Evolutionary conservation across 2,888 invertebrate genomes (phyloP).

Genomic region (Cheilosia impressa): DNA sequence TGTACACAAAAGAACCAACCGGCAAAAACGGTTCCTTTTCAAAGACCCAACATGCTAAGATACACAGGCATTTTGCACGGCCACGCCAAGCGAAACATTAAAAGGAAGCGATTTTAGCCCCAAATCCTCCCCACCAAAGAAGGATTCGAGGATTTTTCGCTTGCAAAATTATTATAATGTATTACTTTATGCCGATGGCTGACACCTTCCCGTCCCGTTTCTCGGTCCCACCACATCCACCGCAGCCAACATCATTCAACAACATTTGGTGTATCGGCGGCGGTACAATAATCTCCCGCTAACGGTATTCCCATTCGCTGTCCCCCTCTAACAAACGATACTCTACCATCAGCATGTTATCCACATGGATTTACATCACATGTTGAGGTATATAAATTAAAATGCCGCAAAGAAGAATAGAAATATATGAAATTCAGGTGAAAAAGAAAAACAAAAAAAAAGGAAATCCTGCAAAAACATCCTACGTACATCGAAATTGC

Average conservation of each 20-base stretch:
- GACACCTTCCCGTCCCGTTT: slow-evolving; percentile 29
- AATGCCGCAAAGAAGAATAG: slow-evolving; percentile 42
- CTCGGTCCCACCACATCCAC: slow-evolving; percentile 22
- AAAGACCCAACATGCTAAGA: slow-evolving; percentile 58
- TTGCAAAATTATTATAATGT: slow-evolving; percentile 73
- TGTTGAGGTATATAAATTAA: slow-evolving; percentile 67
- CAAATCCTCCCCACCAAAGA: slow-evolving; percentile 7
- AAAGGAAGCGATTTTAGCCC: slow-evolving; percentile 62
- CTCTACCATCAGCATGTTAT: slow-evolving; percentile 30
- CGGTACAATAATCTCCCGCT: slow-evolving; percentile 32
- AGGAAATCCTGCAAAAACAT: slow-evolving; percentile 13
- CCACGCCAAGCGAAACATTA: slow-evolving; percentile 43
- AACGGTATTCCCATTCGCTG: slow-evolving; percentile 10
- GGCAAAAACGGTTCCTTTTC: slow-evolving; percentile 55
- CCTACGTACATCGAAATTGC: slow-evolving; percentile 36
- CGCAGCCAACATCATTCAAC: slow-evolving; percentile 53
- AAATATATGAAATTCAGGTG: slow-evolving; percentile 29
- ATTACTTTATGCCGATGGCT: slow-evolving; percentile 73
- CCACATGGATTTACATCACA: slow-evolving; percentile 8
- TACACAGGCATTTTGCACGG: slow-evolving; percentile 45
- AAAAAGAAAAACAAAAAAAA: background rate
- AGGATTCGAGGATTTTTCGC: slow-evolving; percentile 51
- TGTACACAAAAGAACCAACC: slow-evolving; percentile 60
- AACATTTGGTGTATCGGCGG: slow-evolving; percentile 58
- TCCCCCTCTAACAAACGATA: slow-evolving; percentile 16